Evolutionary conservation across 2,113 vertebrate genomes (phyloP).

Genomic region (Camelus bactrianus): DNA sequence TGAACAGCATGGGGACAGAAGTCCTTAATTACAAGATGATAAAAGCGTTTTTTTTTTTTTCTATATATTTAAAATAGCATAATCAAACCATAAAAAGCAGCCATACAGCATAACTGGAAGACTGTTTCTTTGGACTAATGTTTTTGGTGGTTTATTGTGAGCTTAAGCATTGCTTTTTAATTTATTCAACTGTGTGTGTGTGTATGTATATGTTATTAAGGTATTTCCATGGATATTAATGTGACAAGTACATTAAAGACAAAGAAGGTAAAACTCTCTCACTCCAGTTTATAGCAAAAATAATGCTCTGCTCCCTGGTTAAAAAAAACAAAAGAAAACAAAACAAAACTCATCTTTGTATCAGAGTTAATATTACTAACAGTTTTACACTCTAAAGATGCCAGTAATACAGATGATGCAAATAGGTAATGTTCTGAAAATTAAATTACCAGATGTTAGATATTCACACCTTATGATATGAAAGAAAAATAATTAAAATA

Average conservation of each 20-base stretch:
- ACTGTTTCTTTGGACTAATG: background rate
- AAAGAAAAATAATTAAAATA: conserved; percentile 49
- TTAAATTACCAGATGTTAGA: background rate
- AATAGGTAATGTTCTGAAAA: background rate
- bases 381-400: conserved; percentile 35
- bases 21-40: background rate
- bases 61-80: background rate
- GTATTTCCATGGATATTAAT: background rate
- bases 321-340: background rate
- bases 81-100: conserved; percentile 29
- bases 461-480: background rate
- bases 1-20: background rate
- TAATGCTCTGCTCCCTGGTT: background rate
- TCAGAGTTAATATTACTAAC: background rate
- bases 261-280: background rate
- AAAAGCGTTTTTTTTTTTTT: background rate
- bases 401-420: background rate
- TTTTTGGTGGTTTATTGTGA: background rate
- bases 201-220: background rate
- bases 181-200: background rate
- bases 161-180: background rate
- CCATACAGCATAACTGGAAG: background rate
- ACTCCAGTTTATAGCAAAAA: conserved; percentile 17
- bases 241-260: background rate
- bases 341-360: background rate